phyloP scores from a whole-genome alignment of 1,140 invertebrate genomes.

The Drosophila rufa region DNA sequence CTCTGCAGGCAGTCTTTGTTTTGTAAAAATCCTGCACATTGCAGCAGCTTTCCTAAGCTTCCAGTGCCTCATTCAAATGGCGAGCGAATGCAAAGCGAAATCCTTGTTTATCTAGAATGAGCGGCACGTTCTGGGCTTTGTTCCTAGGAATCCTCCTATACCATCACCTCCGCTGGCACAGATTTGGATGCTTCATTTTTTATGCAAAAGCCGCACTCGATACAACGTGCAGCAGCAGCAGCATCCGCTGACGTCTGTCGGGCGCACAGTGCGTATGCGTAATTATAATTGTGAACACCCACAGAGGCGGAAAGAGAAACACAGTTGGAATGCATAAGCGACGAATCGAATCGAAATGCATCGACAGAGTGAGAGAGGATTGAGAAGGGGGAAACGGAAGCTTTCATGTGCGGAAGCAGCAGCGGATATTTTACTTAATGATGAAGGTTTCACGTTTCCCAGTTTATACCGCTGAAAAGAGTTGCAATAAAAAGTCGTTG shows the following conservation, averaged over 20 bases:
- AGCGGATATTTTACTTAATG: constrained; percentile 73
- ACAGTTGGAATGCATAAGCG: constrained; percentile 18
- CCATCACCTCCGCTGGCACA: constrained; percentile 14
- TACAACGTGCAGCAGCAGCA: constrained; percentile 41
- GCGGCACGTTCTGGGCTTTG: constrained; percentile 23
- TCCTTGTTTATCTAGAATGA: constrained; percentile 31
- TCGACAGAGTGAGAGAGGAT: constrained; percentile 28
- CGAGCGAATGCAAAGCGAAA: constrained; percentile 16
- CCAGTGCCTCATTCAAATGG: constrained; percentile 18
- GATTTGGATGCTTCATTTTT: constrained; percentile 48
- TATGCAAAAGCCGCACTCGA: constrained; percentile 56
- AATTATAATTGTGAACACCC: constrained; percentile 69
- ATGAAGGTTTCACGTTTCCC: constrained; percentile 35
- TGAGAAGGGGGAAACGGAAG: constrained; percentile 24
- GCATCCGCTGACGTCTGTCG: constrained; percentile 53
- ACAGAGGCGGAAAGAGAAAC: constrained; percentile 3
- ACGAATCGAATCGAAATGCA: constrained; percentile 58
- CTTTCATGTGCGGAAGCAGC: constrained; percentile 53
- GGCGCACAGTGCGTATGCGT: constrained; percentile 69
- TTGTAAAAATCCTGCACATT: constrained; percentile 8
- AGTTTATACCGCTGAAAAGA: constrained; percentile 26
- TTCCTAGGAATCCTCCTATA: constrained; percentile 7
- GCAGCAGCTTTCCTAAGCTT: constrained; percentile 1
- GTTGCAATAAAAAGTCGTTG: constrained; percentile 6
- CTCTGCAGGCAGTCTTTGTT: not conserved